Evolutionary conservation across 2,797 vertebrate species (phyloP).

Genomic region (Hephaestus fuliginosus): DNA sequence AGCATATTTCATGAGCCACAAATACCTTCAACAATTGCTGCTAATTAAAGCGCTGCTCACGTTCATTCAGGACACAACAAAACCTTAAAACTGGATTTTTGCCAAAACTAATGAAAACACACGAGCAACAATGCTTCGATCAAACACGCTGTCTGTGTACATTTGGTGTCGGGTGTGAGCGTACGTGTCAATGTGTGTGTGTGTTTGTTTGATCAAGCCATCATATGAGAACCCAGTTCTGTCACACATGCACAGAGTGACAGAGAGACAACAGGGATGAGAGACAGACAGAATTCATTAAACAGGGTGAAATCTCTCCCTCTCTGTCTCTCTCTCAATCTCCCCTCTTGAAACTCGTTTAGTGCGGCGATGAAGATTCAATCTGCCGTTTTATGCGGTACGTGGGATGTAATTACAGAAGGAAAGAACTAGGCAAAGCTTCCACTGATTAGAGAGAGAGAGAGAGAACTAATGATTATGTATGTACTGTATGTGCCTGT

Average conservation of each 20-base stretch:
- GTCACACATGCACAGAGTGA: slow-evolving; percentile 46
- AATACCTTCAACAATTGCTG: slow-evolving; percentile 21
- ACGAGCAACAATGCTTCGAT: slow-evolving; percentile 14
- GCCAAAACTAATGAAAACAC: slow-evolving; percentile 23
- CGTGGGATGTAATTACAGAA: slow-evolving; percentile 77
- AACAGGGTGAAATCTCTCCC: slow-evolving; percentile 26
- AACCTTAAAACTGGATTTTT: slow-evolving; percentile 8
- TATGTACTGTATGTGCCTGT: slow-evolving; percentile 39
- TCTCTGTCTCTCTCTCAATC: slow-evolving; percentile 15
- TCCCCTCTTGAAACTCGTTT: slow-evolving; percentile 59
- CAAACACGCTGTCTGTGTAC: slow-evolving; percentile 23
- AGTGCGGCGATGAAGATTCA: slow-evolving; percentile 56
- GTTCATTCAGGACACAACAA: slow-evolving; percentile 12
- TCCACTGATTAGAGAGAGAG: slow-evolving; percentile 68
- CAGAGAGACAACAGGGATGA: slow-evolving; percentile 30
- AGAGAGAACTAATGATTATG: slow-evolving; percentile 63
- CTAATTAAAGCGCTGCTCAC: slow-evolving; percentile 33
- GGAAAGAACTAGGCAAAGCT: slow-evolving; percentile 60
- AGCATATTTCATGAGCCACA: slow-evolving; percentile 58
- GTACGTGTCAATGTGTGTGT: slow-evolving; percentile 7
- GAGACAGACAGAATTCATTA: slow-evolving; percentile 52
- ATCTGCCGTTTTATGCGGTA: slow-evolving; percentile 60
- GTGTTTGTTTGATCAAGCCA: slow-evolving; percentile 58
- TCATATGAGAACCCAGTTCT: slow-evolving; percentile 62
- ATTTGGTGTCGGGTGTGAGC: not conserved